phyloP scores from a whole-genome alignment of 2,113 vertebrate species.

The Sylvia atricapilla region DNA sequence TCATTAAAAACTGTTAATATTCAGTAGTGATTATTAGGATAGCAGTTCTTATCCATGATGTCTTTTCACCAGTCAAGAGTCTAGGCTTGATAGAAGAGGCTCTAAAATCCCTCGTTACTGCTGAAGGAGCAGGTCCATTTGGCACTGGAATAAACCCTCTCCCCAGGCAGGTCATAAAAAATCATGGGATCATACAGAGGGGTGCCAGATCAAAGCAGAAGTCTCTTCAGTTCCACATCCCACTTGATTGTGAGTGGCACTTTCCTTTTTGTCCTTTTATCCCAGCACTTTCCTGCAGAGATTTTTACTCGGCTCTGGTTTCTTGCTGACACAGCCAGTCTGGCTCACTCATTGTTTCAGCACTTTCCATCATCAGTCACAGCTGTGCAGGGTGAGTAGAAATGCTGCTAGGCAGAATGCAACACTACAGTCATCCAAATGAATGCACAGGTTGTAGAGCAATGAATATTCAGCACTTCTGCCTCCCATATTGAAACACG shows the following conservation, averaged over 20 bases:
- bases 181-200: background rate
- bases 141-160: background rate
- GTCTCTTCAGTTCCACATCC: background rate
- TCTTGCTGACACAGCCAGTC: conserved; percentile 14
- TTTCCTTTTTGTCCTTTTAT: background rate
- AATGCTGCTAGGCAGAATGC: background rate
- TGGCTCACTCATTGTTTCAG: conserved; percentile 27
- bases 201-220: background rate
- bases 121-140: background rate
- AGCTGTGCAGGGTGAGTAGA: background rate
- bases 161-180: background rate
- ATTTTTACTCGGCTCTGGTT: background rate
- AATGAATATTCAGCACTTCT: conserved; percentile 13
- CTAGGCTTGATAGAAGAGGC: background rate
- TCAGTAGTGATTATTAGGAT: background rate
- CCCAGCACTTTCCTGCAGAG: background rate
- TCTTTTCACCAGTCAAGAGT: background rate
- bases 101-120: background rate
- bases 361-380: background rate
- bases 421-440: background rate
- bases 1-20: background rate
- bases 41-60: background rate
- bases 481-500: background rate
- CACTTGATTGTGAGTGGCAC: background rate
- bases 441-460: background rate